phyloP scores from a whole-genome alignment of 2,113 vertebrate species.

The Catagonus wagneri region DNA sequence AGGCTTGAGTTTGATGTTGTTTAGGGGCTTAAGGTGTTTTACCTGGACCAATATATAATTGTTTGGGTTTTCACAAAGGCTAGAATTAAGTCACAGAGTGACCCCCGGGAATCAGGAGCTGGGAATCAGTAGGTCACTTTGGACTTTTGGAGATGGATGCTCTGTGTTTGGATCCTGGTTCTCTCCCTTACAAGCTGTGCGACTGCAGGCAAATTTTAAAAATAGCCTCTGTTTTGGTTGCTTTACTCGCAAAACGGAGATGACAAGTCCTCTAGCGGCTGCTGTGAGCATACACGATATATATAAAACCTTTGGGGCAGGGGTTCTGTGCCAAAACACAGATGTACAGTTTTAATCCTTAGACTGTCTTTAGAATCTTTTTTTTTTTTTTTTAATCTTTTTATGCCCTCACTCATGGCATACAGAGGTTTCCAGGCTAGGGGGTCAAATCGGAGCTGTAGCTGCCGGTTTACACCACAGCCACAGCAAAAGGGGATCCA shows the following conservation, averaged over 20 bases:
- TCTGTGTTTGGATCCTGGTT: neutral
- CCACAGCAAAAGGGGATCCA: no score
- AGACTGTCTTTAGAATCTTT: neutral
- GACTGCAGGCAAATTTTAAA: neutral
- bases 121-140: neutral
- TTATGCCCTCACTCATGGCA: no score
- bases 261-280: neutral
- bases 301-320: neutral
- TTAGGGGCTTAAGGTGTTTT: neutral
- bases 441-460: no score
- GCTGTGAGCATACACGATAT: neutral
- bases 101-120: no score
- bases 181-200: neutral
- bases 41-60: neutral
- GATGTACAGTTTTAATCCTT: neutral
- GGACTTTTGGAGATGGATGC: neutral
- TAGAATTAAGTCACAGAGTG: neutral
- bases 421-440: no score
- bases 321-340: neutral
- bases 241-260: neutral
- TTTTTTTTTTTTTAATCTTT: no score
- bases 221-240: neutral
- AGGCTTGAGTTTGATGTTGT: neutral
- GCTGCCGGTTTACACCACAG: no score
- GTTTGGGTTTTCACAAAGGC: neutral